These are phyloP conservation scores for Busseola fusca DNA, from an alignment of 2,888 invertebrate species.

Conservation along the genomic window DNA sequence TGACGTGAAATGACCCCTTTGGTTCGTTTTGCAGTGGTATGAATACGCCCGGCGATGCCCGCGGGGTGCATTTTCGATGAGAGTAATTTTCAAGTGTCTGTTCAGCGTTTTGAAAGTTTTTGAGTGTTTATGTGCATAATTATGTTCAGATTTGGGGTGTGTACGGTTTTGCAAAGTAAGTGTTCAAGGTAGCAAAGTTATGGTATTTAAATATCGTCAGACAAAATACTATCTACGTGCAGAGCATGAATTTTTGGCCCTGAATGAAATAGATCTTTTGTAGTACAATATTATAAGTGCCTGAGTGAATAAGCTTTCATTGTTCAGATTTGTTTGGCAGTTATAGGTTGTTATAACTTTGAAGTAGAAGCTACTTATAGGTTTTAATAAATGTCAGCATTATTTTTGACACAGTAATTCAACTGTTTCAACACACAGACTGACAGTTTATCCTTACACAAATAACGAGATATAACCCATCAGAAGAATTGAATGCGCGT, in stretches of 20 bases:
- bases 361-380: no score
- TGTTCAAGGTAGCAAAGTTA: not conserved
- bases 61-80: conserved; percentile 43
- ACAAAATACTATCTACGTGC: not conserved
- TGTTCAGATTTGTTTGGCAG: no score
- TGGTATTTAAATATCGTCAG: not conserved
- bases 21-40: conserved; percentile 45
- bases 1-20: conserved; percentile 66
- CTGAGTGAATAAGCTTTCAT: conserved; percentile 1
- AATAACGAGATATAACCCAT: conserved; percentile 71
- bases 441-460: conserved; percentile 37
- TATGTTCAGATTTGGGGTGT: conserved; percentile 9
- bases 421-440: conserved; percentile 24
- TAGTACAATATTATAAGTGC: no score
- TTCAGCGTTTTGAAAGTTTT: conserved; percentile 44
- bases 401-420: conserved; percentile 13
- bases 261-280: no score
- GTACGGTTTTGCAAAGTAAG: not conserved
- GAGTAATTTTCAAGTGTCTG: conserved; percentile 49
- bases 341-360: no score
- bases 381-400: no score
- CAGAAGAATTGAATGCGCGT: conserved; percentile 70
- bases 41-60: conserved; percentile 51
- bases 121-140: conserved; percentile 27
- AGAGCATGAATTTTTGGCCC: not conserved